Base-by-base conservation (phyloP, 2,113 vertebrate genomes). In the Edolisoma coerulescens region DNA sequence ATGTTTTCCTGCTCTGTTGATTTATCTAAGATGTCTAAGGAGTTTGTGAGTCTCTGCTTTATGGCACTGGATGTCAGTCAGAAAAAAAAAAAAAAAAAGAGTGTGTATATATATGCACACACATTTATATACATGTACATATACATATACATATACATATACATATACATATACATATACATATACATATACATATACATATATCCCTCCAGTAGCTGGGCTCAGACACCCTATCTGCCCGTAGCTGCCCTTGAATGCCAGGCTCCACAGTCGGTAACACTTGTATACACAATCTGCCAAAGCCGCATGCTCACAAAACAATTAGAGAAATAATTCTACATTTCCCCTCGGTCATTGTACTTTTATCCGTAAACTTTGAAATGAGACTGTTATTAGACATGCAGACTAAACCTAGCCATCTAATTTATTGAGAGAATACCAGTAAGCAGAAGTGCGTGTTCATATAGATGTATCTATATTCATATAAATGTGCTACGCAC, bases 251-350 rank as follows among this genome's bases (percentile, higher is more conserved):
- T 33, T 32, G 44, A 49, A 54, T 70, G 6, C 15, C 27, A 69
- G 54, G 6, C 8, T 47, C 19, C 10, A 14, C 8, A 37, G 10
- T 6, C 3, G 0, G 12, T 57, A 57, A 3, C 12, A n/a, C 26
- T 28, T 26, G 11, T 6, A n/a, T 22, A 13, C 22, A 21, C 17
- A 61, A 73, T 12, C 42, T 87, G 54, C 42, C 14, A 57, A 33
- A 11, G 37, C 22, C 57, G 7, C 5, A 17, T 67, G 20, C 4
- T 64, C 7, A 39, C 2, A 1, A 63, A 87, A 24, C 7, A 57
- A 80, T 65, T 32, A n/a, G 9, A 60, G 41, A 84, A 81, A 18
- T 53, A 59, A 64, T 64, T 64, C 18, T 41, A 49, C 15, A 39
- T 79, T 83, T 87, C 22, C 3, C 27, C 22, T 70, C 2, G 0